Percentiles rank a stretch among this genome's conserved stretches.
Conservation (phyloP, 2,797 vertebrate species). For the Carduelis carduelis region DNA sequence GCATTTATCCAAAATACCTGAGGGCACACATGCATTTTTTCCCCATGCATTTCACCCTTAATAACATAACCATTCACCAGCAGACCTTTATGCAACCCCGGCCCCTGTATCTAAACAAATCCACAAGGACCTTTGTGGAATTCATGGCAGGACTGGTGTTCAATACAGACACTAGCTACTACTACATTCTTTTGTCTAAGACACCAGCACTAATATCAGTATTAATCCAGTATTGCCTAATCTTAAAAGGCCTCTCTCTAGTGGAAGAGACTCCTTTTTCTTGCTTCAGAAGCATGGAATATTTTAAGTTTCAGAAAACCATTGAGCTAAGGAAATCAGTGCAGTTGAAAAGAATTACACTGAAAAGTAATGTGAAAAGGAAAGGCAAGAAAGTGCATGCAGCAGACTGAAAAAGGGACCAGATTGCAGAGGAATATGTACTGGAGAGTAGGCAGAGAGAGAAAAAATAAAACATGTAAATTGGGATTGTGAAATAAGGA, state of each 20-base stretch:
- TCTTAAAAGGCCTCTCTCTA: background rate
- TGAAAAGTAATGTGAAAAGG: background rate
- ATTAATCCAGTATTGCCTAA: background rate
- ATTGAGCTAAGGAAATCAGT: background rate
- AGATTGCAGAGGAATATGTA: slow-evolving; percentile 25
- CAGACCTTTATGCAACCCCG: background rate
- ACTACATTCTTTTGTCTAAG: background rate
- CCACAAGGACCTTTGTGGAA: background rate
- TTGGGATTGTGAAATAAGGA: slow-evolving; percentile 2
- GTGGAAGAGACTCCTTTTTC: background rate
- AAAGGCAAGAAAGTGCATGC: background rate
- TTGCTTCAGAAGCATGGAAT: background rate
- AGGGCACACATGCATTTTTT: background rate
- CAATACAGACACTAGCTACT: background rate
- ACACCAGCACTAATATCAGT: background rate
- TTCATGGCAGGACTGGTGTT: background rate
- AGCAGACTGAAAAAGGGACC: background rate
- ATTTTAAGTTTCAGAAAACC: background rate
- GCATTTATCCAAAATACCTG: background rate
- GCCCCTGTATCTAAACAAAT: background rate
- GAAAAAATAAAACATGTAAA: slow-evolving; percentile 18
- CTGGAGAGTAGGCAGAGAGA: slow-evolving; percentile 31
- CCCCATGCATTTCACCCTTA: background rate
- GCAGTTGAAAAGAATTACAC: background rate
- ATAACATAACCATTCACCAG: background rate